Evolutionary conservation across 2,113 vertebrate genomes (phyloP), one percentile per base, ranked within the genome.

Genomic region (Herpailurus yagouaroundi): DNA sequence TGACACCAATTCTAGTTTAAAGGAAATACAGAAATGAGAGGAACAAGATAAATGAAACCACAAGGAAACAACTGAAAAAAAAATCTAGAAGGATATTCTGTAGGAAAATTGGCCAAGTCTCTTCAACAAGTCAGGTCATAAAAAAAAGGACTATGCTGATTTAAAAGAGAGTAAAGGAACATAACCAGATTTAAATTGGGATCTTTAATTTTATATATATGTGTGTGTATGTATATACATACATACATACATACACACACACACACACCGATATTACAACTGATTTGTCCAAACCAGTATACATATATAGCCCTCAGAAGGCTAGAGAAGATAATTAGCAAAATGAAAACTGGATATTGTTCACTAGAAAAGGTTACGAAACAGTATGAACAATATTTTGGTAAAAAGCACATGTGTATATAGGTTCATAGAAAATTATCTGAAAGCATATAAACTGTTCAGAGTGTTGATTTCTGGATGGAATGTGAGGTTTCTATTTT

Each of bases 121-220:
- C 52, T 83, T 69, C 45, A 84, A 52, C 9, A 66, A 81, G 25
- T 68, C 21, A 83, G 52, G 23, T 89, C 71, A 87, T 74, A 57
- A 68, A 88, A 89, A 93, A 92, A 86, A 89, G 60, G 23, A 84
- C 41, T 31, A 52, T 11, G 38, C 36, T 45, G 86, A 66, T 71
- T 68, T 96, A 66, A 83, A 76, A 74, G 41, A 94, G n/a, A 68
- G 19, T 38, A 77, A 96, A 97, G 41, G 57, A 66, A 79, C 11
- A 11, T 29, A 68, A 81, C 31, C 11, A 41, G 57, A 92, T 90
- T 81, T 93, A 82, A 92, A 36, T 52, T 87, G n/a, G 31, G 66
- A 52, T 74, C 31, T 79, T 68, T 1, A 33, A 52, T 1, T 73
- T 21, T 21, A 91, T 57, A 69, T 57, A 77, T 45, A 45, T 45